Conservation (phyloP, 1,140 invertebrate genomes). For the Araneus ventricosus region DNA sequence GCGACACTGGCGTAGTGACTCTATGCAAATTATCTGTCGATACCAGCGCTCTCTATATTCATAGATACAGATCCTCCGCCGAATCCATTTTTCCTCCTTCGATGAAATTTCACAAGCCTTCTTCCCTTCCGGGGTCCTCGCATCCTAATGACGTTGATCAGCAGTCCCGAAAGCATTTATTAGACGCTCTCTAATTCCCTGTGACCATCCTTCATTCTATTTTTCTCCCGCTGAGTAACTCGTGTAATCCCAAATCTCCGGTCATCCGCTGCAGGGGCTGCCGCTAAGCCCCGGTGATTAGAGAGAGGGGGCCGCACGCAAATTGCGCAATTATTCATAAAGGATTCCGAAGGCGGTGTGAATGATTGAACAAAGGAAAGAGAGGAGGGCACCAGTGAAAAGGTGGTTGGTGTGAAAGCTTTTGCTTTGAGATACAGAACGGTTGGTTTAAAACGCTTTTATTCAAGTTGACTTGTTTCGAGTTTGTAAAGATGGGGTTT, state of each 20-base stretch:
- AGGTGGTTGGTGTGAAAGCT: too few species aligned
- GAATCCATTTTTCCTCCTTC: too few species aligned
- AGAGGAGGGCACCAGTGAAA: too few species aligned
- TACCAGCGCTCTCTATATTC: too few species aligned
- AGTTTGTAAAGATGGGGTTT: too few species aligned
- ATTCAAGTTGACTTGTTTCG: too few species aligned
- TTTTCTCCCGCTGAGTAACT: slow-evolving; percentile 58
- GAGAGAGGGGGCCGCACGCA: neutral
- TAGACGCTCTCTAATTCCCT: slow-evolving; percentile 23
- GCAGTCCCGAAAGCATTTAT: slow-evolving; percentile 46
- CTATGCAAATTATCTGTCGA: too few species aligned
- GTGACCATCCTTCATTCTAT: slow-evolving; percentile 17
- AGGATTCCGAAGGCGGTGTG: neutral
- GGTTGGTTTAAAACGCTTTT: too few species aligned
- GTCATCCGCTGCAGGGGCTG: slow-evolving; percentile 42
- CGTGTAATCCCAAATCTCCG: slow-evolving; percentile 61
- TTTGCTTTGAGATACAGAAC: too few species aligned
- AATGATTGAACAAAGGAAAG: neutral
- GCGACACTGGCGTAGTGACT: too few species aligned
- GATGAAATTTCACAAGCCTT: too few species aligned
- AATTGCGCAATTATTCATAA: neutral
- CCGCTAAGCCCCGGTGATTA: slow-evolving; percentile 46
- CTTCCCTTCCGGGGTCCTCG: neutral
- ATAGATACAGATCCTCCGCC: too few species aligned
- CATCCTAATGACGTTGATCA: slow-evolving; percentile 46